Conservation (phyloP, 1,140 invertebrate species). For the Drosophila azteca region DNA sequence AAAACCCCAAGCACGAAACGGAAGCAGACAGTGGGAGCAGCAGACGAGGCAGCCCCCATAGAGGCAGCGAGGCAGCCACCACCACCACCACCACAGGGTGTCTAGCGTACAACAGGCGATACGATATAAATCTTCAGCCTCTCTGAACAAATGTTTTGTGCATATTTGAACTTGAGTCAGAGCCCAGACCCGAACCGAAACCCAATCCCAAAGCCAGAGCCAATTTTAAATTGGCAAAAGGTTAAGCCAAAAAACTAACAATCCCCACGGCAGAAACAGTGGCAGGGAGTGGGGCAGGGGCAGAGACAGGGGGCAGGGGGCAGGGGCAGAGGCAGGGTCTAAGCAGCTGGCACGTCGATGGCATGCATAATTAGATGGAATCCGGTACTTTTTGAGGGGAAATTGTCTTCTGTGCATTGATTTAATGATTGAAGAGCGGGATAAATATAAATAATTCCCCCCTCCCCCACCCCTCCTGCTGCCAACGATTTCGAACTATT, state of each 20-base stretch:
- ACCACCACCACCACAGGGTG: conserved; percentile 66
- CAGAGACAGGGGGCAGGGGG: too few relatives aligned
- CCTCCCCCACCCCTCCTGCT: too few relatives aligned
- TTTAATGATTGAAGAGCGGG: conserved; percentile 32
- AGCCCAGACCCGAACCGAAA: conserved; percentile 9
- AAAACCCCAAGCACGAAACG: conserved; percentile 50
- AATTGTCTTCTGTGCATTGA: conserved; percentile 65
- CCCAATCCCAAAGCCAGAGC: conserved; percentile 39
- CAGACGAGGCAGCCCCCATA: conserved; percentile 2
- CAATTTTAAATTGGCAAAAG: conserved; percentile 80
- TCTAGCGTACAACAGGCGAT: conserved; percentile 58
- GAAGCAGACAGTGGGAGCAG: conserved; percentile 47
- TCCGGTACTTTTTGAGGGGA: conserved; percentile 36
- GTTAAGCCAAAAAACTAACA: conserved; percentile 79
- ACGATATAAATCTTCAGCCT: conserved; percentile 79
- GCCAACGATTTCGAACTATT: too few relatives aligned
- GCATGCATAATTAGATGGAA: conserved; percentile 74
- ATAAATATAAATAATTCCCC: neutral
- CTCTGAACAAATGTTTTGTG: conserved; percentile 80
- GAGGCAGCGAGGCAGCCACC: conserved; percentile 7
- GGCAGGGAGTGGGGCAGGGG: too few relatives aligned
- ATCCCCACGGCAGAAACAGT: conserved; percentile 12
- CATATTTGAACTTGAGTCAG: conserved; percentile 72
- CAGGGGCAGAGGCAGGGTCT: conserved; percentile 9
- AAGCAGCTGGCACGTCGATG: conserved; percentile 51